phyloP scores from a whole-genome alignment of 2,888 invertebrate species.

The Danaus chrysippus region DNA sequence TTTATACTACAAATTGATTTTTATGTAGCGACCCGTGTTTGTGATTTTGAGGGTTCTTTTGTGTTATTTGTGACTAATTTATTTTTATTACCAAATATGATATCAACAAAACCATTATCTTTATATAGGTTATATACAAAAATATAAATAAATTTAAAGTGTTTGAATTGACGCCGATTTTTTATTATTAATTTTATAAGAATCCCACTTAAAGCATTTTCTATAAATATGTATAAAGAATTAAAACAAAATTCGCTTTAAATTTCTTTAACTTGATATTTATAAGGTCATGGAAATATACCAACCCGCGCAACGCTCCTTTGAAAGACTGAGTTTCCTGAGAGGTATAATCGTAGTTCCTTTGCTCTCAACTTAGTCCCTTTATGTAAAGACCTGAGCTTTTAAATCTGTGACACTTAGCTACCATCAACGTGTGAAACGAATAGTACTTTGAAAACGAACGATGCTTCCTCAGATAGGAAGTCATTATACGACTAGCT shows the following conservation, averaged over 20 bases:
- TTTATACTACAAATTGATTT: slow-evolving; percentile 76
- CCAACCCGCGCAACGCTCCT: slow-evolving; percentile 41
- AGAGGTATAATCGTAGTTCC: slow-evolving; percentile 26
- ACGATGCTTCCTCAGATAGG: neutral
- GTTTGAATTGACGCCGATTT: too few species aligned
- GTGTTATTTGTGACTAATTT: slow-evolving; percentile 37
- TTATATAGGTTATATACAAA: too few species aligned
- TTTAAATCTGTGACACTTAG: slow-evolving; percentile 24
- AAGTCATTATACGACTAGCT: slow-evolving; percentile 2
- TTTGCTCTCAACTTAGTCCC: slow-evolving; percentile 18
- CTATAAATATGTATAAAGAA: neutral
- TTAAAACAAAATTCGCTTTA: neutral
- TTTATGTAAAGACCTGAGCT: slow-evolving; percentile 19
- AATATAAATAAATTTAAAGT: too few species aligned
- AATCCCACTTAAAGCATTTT: too few species aligned
- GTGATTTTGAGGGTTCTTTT: slow-evolving; percentile 44
- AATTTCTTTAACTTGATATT: neutral
- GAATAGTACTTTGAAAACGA: slow-evolving; percentile 8
- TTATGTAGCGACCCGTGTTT: slow-evolving; percentile 49
- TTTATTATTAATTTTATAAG: too few species aligned
- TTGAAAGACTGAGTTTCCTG: slow-evolving; percentile 46
- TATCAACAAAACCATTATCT: too few species aligned
- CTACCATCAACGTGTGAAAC: slow-evolving; percentile 36
- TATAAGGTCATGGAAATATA: slow-evolving; percentile 40
- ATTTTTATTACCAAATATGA: slow-evolving; percentile 23